phyloP scores from a whole-genome alignment of 2,888 invertebrate genomes.

The Oscheius myriophilus region DNA sequence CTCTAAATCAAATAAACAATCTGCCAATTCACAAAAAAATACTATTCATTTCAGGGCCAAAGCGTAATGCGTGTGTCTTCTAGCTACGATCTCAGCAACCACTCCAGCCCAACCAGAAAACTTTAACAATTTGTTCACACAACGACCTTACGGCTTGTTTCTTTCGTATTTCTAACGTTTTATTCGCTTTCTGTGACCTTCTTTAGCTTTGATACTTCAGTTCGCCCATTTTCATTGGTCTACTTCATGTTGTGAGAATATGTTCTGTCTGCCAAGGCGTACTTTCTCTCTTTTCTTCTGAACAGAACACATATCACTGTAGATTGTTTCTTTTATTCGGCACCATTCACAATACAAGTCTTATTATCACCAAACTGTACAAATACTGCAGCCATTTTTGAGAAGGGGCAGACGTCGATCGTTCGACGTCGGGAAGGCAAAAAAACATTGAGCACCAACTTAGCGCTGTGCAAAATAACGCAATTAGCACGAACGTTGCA shows the following conservation, averaged over 20 bases:
- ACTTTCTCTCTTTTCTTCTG: too few species aligned
- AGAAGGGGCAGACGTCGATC: background rate
- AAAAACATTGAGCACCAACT: constrained; percentile 16
- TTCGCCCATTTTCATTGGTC: too few species aligned
- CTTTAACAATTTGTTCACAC: background rate
- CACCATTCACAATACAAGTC: constrained; percentile 12
- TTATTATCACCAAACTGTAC: constrained; percentile 25
- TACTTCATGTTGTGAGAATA: too few species aligned
- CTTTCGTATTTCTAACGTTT: too few species aligned
- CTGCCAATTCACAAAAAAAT: too few species aligned
- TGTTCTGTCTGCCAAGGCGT: too few species aligned
- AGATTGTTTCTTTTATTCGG: too few species aligned
- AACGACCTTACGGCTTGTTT: background rate
- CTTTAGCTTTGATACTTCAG: too few species aligned
- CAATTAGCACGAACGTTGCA: constrained; percentile 10
- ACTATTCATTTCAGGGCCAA: constrained; percentile 51
- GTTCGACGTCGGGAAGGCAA: constrained; percentile 11
- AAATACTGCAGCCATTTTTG: constrained; percentile 11
- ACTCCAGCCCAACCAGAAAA: constrained; percentile 18
- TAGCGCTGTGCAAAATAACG: constrained; percentile 19
- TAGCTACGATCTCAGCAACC: constrained; percentile 44
- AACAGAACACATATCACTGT: too few species aligned
- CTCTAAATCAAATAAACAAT: too few species aligned
- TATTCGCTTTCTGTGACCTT: too few species aligned
- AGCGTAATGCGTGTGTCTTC: constrained; percentile 48